These are phyloP conservation scores for Drosophila willistoni DNA, from an alignment of 1,140 invertebrate genomes.

Conservation along the genomic window DNA sequence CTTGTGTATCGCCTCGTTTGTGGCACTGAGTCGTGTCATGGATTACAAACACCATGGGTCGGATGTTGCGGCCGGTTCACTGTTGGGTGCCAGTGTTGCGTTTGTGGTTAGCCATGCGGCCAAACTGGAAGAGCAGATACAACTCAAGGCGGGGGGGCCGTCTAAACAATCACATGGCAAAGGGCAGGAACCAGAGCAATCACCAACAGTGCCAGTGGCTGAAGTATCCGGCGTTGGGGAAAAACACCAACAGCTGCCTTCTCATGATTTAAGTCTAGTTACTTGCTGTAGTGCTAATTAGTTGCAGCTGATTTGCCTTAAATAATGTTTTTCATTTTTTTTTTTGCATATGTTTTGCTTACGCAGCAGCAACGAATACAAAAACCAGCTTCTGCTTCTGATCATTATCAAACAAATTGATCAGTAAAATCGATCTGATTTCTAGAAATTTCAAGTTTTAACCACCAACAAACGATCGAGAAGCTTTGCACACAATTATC, in stretches of 20 bases:
- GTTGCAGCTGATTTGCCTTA: slow-evolving; percentile 20
- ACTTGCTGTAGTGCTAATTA: slow-evolving; percentile 63
- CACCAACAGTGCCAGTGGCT: not conserved
- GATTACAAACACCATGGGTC: slow-evolving; percentile 98
- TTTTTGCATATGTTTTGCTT: not conserved
- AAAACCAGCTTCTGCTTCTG: not conserved
- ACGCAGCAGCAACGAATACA: too few relatives aligned
- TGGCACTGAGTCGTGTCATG: slow-evolving; percentile 93
- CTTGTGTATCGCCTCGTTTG: slow-evolving; percentile 86
- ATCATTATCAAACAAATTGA: not conserved
- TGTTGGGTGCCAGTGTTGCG: slow-evolving; percentile 84
- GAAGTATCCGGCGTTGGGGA: not conserved
- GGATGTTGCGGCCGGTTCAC: slow-evolving; percentile 86
- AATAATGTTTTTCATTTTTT: not conserved
- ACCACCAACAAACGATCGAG: too few relatives aligned
- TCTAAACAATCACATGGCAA: slow-evolving; percentile 3
- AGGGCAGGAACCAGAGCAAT: not conserved
- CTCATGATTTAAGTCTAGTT: slow-evolving; percentile 61
- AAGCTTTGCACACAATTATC: not conserved
- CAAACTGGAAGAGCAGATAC: slow-evolving; percentile 33
- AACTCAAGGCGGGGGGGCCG: not conserved
- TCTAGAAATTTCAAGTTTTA: not conserved
- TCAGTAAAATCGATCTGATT: not conserved
- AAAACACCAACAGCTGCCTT: slow-evolving; percentile 39
- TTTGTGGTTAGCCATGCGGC: slow-evolving; percentile 84